Evolutionary conservation across 2,888 invertebrate genomes (phyloP).

Genomic region (Leptinotarsa peninsularis): DNA sequence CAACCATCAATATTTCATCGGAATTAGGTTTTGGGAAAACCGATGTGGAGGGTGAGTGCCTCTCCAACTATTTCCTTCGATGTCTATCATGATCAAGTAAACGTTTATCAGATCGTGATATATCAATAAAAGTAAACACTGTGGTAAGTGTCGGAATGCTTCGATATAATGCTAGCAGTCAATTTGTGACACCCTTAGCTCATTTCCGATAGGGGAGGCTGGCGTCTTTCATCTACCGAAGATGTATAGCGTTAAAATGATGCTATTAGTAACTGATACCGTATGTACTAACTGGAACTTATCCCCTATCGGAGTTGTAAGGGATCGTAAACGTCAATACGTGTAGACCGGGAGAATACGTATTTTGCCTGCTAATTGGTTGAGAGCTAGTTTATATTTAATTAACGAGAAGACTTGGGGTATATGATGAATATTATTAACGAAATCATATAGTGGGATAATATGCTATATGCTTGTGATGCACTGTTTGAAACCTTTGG

Average conservation of each 20-base stretch:
- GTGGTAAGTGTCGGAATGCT: constrained; percentile 43
- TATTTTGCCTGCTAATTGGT: not conserved
- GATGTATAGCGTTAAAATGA: not conserved
- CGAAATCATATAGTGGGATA: too few species aligned
- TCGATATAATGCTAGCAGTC: constrained; percentile 37
- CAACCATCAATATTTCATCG: constrained; percentile 48
- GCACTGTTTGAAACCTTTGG: too few species aligned
- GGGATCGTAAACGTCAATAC: not conserved
- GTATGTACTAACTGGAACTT: not conserved
- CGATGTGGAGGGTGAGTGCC: not conserved
- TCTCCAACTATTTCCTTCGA: constrained; percentile 29
- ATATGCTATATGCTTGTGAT: too few species aligned
- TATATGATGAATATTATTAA: too few species aligned
- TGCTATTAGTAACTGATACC: not conserved
- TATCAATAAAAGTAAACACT: constrained; percentile 53
- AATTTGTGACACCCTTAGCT: constrained; percentile 38
- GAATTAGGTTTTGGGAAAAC: constrained; percentile 45
- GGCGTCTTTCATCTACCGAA: not conserved
- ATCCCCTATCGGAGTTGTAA: not conserved
- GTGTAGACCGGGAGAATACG: not conserved
- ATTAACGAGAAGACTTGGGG: not conserved
- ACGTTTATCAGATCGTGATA: constrained; percentile 51
- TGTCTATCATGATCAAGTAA: constrained; percentile 46
- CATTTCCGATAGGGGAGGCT: not conserved
- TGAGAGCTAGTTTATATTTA: not conserved